Base-by-base conservation (phyloP, 2,113 vertebrate genomes). In the Procavia capensis region DNA sequence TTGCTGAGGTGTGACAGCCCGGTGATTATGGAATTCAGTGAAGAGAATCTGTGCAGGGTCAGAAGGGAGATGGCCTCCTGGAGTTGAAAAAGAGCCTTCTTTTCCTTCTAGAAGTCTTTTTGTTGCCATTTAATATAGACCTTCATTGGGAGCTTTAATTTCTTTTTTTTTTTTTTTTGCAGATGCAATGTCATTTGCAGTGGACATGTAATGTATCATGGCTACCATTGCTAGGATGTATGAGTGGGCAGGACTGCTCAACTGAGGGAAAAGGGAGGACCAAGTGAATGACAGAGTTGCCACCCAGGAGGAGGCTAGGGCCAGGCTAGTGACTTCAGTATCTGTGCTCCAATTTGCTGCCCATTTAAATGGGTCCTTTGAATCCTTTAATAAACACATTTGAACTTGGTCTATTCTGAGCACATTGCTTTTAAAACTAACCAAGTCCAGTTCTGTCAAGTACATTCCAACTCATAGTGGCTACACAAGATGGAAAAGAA, bases 241-340 rank as follows among this genome's bases (percentile, higher is more conserved):
- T 41, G 31, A 24, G 29, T 68, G 50, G 39, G 6, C 6, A 34
- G 19, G 3, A 25, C n/a, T 29, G 24, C 9, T 20, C n/a, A 57
- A 19, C 34, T 64, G 13, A 54, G 43, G 6, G 24, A 39, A 25
- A 19, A 50, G 66, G 9, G 13, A 78, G 6, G 78, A 4, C 8
- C 25, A 29, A 13, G 9, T 31, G 4, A 41, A 72, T 31, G 25
- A 63, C 25, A 47, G 6, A 39, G 14, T 64, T 2, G 5, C 61
- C 10, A 24, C 11, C 41, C 9, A 22, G 8, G 16, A 31, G 1
- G 4, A 41, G 19, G 16, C 5, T 11, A 34, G 1, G 0, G 19
- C 13, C 64, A 70, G 41, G 61, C 3, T 50, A 9, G 24, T 20
- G 20, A 20, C 1, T 70, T 78, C 14, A 64, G 50, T 13, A 82